A percentile compares a stretch with the other conserved stretches of the same genome.
Conservation (phyloP, 1,140 invertebrate species). For the Drosophila paulistorum region DNA sequence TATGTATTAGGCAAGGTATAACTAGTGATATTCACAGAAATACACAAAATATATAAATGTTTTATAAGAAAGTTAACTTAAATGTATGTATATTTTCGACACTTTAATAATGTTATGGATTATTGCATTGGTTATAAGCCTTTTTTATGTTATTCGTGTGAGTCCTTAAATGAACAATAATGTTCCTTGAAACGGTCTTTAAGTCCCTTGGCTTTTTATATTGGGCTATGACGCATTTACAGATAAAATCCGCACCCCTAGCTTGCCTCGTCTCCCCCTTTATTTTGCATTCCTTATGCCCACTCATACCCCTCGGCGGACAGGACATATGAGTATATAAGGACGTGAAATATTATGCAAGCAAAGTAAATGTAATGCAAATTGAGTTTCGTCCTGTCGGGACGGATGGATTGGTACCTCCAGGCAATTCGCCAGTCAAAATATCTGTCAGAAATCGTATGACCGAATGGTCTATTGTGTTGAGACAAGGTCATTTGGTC, state of each 20-base stretch:
- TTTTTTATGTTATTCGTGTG: too few species aligned
- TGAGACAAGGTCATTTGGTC: conserved; percentile 10
- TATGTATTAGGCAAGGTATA: too few species aligned
- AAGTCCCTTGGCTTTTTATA: not conserved
- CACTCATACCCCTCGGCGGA: not conserved
- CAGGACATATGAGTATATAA: conserved; percentile 27
- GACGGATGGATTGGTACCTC: conserved; percentile 19
- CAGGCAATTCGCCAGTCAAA: conserved; percentile 44
- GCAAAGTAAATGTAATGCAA: conserved; percentile 72
- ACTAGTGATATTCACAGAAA: too few species aligned
- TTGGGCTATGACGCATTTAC: conserved; percentile 7
- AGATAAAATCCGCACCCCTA: not conserved
- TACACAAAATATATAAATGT: too few species aligned
- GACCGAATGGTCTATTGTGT: conserved; percentile 1
- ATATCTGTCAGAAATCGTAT: conserved; percentile 46
- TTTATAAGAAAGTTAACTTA: too few species aligned
- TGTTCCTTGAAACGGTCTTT: too few species aligned
- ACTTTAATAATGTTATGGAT: too few species aligned
- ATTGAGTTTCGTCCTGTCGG: conserved; percentile 58
- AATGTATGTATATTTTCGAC: too few species aligned
- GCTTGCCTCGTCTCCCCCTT: too few species aligned
- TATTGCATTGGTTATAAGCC: too few species aligned
- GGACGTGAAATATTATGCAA: conserved; percentile 71
- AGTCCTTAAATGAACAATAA: too few species aligned
- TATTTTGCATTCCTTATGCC: not conserved